Evolutionary conservation across 2,797 vertebrate species (phyloP).

Genomic region (Cygnus olor): DNA sequence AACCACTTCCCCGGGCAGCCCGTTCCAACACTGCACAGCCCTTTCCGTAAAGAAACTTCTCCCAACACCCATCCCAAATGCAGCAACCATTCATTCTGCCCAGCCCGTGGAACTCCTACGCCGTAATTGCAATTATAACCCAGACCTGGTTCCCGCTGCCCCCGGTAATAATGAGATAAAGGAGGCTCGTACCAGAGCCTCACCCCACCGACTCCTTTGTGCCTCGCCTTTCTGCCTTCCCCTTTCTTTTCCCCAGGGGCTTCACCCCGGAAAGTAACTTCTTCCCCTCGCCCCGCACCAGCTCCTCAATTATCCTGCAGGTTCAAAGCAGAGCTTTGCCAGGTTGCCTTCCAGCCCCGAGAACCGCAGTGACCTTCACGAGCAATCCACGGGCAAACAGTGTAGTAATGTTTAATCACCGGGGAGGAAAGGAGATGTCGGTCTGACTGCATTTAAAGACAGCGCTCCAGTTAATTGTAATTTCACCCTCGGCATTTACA

Average conservation of each 20-base stretch:
- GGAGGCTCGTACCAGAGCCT: not conserved
- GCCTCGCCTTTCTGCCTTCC: not conserved
- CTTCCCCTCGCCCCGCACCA: not conserved
- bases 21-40: too few species aligned
- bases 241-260: not conserved
- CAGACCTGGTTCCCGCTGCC: not conserved
- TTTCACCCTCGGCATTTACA: not conserved
- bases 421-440: not conserved
- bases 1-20: too few species aligned
- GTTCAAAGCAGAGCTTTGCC: not conserved
- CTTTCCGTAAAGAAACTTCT: too few species aligned
- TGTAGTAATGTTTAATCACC: not conserved
- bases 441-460: not conserved
- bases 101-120: not conserved
- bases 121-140: not conserved
- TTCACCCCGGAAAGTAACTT: not conserved
- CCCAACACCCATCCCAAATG: too few species aligned
- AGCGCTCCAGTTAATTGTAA: not conserved
- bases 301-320: not conserved
- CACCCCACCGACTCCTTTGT: not conserved
- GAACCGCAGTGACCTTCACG: constrained; percentile 11
- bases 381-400: not conserved
- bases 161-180: not conserved
- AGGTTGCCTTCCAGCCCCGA: not conserved
- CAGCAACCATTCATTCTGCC: not conserved